Base-by-base conservation (phyloP, 2,888 invertebrate species). In the Chymomyza fuscimana region DNA sequence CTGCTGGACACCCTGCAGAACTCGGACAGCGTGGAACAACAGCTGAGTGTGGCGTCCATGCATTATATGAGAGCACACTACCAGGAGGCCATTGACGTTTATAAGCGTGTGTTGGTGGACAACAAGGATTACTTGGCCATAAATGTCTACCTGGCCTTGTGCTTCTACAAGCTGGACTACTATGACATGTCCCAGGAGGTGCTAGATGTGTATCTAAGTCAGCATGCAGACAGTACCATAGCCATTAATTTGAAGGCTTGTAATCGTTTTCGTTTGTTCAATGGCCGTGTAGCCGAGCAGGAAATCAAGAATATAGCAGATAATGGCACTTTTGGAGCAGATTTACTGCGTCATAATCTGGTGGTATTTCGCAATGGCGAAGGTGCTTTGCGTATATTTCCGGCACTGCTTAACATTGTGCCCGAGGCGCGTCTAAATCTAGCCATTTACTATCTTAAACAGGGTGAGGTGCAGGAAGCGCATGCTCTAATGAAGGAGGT, bases 161-260 rank as follows among this genome's bases (percentile, higher is more conserved):
- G 99, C 90, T 99, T 99, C 92, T 99, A 99, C 92, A 99, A 99
- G 91, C 93, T 99, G 87, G 99, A 99, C 92, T 99, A 98, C 91
- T 99, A 98, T 90, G 99, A 99, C 92, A 98, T 98, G 61, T 98
- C 99, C 0, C 98, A 99, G 92, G 99, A 99, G 92, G 97, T 98
- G n/a, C 93, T 99, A 15, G 96, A 97, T 25, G 95, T 97, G 25
- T 99, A 99, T 91, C 93, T 99, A 65, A 96, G 97, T 72, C 96
- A 96, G 89, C 96, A 95, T 91, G 95, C 97, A 4, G 98, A 98
- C 84, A 99, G 99, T 74, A 97, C 98, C 0, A 96, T 98, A 72
- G 99, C 99, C 0, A 95, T 97, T 32, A 99, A 99, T 93, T 93
- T 99, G 68, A 98, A 98, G 92, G 95, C 95, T 60, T 94, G 94